Percentiles rank a stretch among this genome's conserved stretches.
Evolutionary conservation across 2,797 vertebrate species (phyloP).

Genomic region (Melopsittacus undulatus): DNA sequence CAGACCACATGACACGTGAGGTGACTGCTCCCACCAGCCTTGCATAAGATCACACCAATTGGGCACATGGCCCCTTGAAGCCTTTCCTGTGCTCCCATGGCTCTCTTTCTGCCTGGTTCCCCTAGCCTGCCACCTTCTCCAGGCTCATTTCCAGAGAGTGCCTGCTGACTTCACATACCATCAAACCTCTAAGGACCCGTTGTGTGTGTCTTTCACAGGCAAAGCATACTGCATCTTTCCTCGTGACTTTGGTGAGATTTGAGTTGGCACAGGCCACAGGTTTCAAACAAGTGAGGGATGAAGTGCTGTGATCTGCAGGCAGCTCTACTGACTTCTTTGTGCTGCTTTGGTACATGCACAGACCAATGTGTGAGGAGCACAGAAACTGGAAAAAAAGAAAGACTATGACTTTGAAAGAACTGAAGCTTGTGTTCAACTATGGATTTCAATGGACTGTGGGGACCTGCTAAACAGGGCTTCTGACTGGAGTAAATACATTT

Average conservation of each 20-base stretch:
- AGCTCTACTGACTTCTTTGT: background rate
- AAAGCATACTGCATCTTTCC: fast-evolving
- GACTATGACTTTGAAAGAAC: background rate
- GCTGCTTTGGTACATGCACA: background rate
- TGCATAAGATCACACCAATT: fast-evolving
- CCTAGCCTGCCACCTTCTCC: background rate
- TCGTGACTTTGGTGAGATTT: background rate
- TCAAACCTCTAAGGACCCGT: background rate
- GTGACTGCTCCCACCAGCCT: background rate
- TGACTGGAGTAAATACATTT: background rate
- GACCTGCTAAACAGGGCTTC: background rate
- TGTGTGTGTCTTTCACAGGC: background rate
- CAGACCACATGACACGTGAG: fast-evolving
- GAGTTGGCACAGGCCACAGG: background rate
- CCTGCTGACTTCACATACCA: background rate
- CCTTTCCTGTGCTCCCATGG: fast-evolving
- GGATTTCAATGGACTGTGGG: background rate
- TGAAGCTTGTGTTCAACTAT: background rate
- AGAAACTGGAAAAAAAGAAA: background rate
- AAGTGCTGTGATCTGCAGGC: background rate
- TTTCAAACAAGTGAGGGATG: background rate
- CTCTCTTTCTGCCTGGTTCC: background rate
- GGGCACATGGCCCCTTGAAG: fast-evolving
- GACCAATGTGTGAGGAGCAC: background rate
- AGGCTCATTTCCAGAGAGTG: background rate